Evolutionary conservation across 2,888 invertebrate species (phyloP).

Genomic region (Halictus quadricinctus): DNA sequence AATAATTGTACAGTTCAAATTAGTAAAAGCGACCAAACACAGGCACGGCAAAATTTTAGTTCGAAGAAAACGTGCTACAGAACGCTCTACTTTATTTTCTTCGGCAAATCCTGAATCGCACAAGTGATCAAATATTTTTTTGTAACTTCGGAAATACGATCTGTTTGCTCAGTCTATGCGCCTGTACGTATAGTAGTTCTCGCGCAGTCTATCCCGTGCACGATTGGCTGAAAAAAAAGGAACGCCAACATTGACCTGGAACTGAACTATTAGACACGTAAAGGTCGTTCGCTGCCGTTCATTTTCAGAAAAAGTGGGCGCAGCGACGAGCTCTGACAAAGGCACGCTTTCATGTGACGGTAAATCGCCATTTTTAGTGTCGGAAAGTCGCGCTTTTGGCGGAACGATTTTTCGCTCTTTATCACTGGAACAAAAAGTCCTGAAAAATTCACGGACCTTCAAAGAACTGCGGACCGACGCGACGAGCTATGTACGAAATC

Average conservation of each 20-base stretch:
- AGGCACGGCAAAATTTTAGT: neutral
- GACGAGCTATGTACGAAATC: neutral
- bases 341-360: neutral
- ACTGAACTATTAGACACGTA: slow-evolving; percentile 1
- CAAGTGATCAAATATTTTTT: neutral
- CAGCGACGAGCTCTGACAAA: neutral
- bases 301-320: slow-evolving; percentile 7
- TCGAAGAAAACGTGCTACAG: neutral
- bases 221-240: slow-evolving; percentile 1
- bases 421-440: neutral
- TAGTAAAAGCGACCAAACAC: neutral
- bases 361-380: neutral
- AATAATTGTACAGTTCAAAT: neutral
- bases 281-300: slow-evolving; percentile 2
- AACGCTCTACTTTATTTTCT: neutral
- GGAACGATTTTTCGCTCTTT: neutral
- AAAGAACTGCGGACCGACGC: neutral
- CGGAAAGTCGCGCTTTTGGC: neutral
- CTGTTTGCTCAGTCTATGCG: neutral
- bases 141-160: neutral
- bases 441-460: neutral
- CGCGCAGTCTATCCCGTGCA: neutral
- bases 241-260: neutral
- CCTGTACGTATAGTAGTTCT: neutral
- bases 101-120: neutral